Evolutionary conservation across 2,888 invertebrate genomes (phyloP).

Genomic region (Epinotia brunnichana): DNA sequence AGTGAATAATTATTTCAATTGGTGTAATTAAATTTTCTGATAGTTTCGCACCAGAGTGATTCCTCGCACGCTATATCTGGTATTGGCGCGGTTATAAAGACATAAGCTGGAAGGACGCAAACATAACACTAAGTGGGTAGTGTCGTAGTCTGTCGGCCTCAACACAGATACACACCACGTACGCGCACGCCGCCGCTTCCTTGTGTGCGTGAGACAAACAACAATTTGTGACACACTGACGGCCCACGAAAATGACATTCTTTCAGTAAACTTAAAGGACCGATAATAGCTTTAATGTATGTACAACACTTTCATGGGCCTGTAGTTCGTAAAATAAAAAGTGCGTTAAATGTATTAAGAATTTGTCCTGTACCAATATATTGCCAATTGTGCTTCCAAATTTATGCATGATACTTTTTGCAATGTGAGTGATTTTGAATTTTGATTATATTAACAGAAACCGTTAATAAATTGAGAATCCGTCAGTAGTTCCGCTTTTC

Average conservation of each 20-base stretch:
- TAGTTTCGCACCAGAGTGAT: not conserved
- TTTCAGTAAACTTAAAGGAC: not conserved
- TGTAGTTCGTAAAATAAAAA: not conserved
- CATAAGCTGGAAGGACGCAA: not conserved
- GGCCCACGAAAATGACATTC: not conserved
- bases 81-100: not conserved
- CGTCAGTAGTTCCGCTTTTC: no score
- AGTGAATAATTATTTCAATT: no score
- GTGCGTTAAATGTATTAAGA: not conserved
- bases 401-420: not conserved
- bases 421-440: no score
- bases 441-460: no score
- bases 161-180: constrained; percentile 43
- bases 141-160: constrained; percentile 33
- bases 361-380: constrained; percentile 10
- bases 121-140: not conserved
- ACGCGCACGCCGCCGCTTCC: constrained; percentile 41
- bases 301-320: not conserved
- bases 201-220: constrained; percentile 44
- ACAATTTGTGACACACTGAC: constrained; percentile 33
- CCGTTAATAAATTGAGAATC: no score
- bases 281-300: not conserved
- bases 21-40: not conserved
- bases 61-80: no score
- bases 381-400: constrained; percentile 1